Percentiles rank a stretch among this genome's conserved stretches.
Evolutionary conservation across 1,140 invertebrate species (phyloP).

Genomic region (Centruroides vittatus): DNA sequence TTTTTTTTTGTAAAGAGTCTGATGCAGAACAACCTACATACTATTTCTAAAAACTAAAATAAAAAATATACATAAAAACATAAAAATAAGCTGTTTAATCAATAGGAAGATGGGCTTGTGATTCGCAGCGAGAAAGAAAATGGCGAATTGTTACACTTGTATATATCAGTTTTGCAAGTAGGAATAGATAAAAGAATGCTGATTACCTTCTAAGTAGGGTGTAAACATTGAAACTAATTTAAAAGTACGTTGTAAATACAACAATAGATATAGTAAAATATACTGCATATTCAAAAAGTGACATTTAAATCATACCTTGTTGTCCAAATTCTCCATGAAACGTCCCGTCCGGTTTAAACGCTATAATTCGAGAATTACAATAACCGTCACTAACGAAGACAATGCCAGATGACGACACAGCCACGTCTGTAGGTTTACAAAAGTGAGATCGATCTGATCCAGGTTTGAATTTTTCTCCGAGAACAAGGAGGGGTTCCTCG

Average conservation of each 20-base stretch:
- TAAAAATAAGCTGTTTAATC: too few species aligned
- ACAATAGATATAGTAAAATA: constrained; percentile 5
- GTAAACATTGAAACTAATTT: not conserved
- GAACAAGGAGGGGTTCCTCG: constrained; percentile 21
- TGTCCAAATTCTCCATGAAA: constrained; percentile 21
- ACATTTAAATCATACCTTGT: constrained; percentile 20
- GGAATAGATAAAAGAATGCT: too few species aligned
- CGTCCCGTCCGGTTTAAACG: constrained; percentile 55
- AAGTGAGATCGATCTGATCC: constrained; percentile 63
- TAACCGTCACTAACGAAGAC: constrained; percentile 93
- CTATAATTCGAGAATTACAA: constrained; percentile 80
- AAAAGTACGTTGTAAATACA: not conserved
- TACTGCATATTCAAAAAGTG: constrained; percentile 13
- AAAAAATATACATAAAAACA: too few species aligned
- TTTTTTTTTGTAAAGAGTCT: too few species aligned
- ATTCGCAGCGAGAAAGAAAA: too few species aligned
- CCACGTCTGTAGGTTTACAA: constrained; percentile 89
- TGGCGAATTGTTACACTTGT: too few species aligned
- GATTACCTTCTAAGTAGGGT: too few species aligned
- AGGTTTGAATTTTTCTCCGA: constrained; percentile 53
- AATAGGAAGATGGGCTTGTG: too few species aligned
- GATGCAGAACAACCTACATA: too few species aligned
- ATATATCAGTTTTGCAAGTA: too few species aligned
- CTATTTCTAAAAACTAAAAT: too few species aligned
- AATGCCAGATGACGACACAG: constrained; percentile 52